A percentile compares a stretch with the other conserved stretches of the same genome.
These are phyloP conservation scores for Torymus aiolomorphi DNA, from an alignment of 2,888 invertebrate species.

Conservation along the genomic window DNA sequence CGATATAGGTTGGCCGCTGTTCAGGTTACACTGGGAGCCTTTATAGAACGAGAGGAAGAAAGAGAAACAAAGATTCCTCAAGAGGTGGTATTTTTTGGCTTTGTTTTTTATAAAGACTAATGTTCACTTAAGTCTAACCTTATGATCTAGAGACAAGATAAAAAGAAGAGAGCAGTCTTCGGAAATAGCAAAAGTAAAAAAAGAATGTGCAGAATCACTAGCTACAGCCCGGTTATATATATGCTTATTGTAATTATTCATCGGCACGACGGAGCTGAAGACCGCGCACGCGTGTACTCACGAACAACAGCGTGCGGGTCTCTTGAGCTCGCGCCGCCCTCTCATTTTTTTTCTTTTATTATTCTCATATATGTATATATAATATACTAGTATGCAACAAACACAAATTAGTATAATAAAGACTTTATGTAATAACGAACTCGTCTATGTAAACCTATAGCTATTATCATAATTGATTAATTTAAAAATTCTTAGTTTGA, in stretches of 20 bases:
- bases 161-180: constrained; percentile 49
- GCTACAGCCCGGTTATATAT: constrained; percentile 16
- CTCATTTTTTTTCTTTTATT: constrained; percentile 36
- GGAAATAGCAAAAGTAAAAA: constrained; percentile 49
- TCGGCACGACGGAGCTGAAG: constrained; percentile 60
- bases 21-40: constrained; percentile 58
- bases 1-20: constrained; percentile 53
- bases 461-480: constrained; percentile 31
- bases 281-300: constrained; percentile 73
- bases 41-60: constrained; percentile 59
- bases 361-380: neutral
- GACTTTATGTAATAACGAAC: constrained; percentile 6
- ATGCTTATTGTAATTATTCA: too few relatives aligned
- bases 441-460: neutral
- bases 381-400: too few relatives aligned
- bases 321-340: constrained; percentile 55
- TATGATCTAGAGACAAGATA: constrained; percentile 55
- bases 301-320: constrained; percentile 73
- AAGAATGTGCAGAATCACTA: constrained; percentile 40
- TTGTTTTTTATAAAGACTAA: constrained; percentile 43
- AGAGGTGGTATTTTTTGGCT: constrained; percentile 54
- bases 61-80: constrained; percentile 58
- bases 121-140: constrained; percentile 50
- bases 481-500: constrained; percentile 38
- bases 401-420: constrained; percentile 5